A percentile compares a stretch with the other conserved stretches of the same genome.
Conservation (phyloP, 2,888 invertebrate species). For the Drosophila fulvimacula region DNA sequence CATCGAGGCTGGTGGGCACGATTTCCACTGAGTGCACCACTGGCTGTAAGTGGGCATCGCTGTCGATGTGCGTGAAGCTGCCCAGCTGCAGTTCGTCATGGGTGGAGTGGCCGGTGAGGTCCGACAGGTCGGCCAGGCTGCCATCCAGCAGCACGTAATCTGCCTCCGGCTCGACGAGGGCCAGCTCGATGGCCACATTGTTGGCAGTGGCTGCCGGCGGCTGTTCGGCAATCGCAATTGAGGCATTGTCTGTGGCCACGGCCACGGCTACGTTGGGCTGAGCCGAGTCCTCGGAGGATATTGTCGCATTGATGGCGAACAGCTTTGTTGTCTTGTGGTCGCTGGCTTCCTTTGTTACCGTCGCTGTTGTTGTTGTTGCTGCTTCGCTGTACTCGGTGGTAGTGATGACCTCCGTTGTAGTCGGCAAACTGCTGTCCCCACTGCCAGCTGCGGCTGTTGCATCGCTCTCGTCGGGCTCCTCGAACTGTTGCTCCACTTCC, state of each 20-base stretch:
- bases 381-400: constrained; percentile 44
- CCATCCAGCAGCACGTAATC: constrained; percentile 76
- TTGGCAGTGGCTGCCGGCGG: constrained; percentile 56
- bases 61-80: constrained; percentile 78
- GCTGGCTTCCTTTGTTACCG: constrained; percentile 29
- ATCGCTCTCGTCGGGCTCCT: constrained; percentile 72
- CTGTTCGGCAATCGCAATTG: constrained; percentile 65
- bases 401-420: constrained; percentile 39
- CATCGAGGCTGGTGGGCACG: constrained; percentile 78
- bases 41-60: constrained; percentile 80
- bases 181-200: constrained; percentile 63
- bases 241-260: constrained; percentile 55
- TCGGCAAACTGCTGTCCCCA: constrained; percentile 30
- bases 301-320: constrained; percentile 68
- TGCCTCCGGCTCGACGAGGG: constrained; percentile 69
- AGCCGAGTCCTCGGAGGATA: constrained; percentile 39
- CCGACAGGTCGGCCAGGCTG: constrained; percentile 18
- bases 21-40: constrained; percentile 82
- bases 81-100: constrained; percentile 75
- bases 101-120: constrained; percentile 10
- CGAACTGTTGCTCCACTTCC: constrained; percentile 70
- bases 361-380: constrained; percentile 24
- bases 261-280: constrained; percentile 58
- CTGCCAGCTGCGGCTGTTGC: constrained; percentile 39
- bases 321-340: constrained; percentile 53